Percentiles rank a stretch among this genome's conserved stretches.
Evolutionary conservation across 1,140 invertebrate species (phyloP).

Genomic region (Apis mellifera): DNA sequence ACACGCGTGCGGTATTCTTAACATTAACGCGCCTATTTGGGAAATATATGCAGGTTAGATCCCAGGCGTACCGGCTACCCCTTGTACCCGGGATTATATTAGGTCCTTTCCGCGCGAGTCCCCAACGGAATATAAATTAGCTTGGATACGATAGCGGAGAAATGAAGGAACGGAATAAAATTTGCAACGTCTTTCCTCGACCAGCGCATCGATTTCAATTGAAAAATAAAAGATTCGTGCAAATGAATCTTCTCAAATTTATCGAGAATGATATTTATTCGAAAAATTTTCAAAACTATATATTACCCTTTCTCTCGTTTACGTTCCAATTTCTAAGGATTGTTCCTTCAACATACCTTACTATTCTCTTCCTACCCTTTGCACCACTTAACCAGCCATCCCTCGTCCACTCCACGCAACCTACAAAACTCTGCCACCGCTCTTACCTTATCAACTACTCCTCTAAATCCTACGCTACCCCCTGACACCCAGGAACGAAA

Average conservation of each 20-base stretch:
- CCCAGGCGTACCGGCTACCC: conserved; percentile 56
- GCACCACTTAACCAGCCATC: neutral
- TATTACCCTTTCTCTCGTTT: neutral
- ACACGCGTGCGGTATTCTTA: conserved; percentile 62
- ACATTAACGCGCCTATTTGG: conserved; percentile 69
- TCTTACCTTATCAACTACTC: neutral
- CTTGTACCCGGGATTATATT: conserved; percentile 71
- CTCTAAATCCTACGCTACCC: neutral
- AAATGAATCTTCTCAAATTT: neutral
- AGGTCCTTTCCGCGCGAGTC: conserved; percentile 64
- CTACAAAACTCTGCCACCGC: neutral
- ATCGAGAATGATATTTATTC: too few species aligned
- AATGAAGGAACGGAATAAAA: conserved; percentile 66
- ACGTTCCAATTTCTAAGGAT: neutral
- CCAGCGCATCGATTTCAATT: conserved; percentile 16
- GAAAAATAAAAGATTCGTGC: neutral
- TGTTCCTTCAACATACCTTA: too few species aligned
- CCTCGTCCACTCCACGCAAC: neutral
- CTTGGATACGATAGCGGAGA: conserved; percentile 65
- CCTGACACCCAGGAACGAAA: neutral
- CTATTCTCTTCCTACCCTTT: neutral
- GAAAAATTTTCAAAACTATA: too few species aligned
- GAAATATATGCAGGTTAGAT: conserved; percentile 68
- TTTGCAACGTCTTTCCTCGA: conserved; percentile 19
- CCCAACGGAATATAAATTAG: conserved; percentile 71